Percentiles rank a stretch among this genome's conserved stretches.
phyloP scores from a whole-genome alignment of 1,140 invertebrate species.

The Varroa destructor region DNA sequence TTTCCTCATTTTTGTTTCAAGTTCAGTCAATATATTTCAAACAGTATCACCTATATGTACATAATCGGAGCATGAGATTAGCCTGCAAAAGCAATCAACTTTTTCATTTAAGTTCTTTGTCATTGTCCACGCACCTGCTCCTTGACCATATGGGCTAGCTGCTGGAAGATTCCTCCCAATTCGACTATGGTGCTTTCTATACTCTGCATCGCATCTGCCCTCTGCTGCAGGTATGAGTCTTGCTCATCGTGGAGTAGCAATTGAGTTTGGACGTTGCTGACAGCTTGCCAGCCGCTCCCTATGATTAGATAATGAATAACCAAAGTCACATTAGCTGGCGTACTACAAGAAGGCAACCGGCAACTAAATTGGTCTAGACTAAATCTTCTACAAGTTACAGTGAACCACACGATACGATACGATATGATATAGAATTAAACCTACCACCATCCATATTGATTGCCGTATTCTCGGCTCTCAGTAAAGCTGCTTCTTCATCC shows the following conservation, averaged over 20 bases:
- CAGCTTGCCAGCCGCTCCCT: neutral
- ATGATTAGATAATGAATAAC: neutral
- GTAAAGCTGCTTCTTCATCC: slow-evolving; percentile 50
- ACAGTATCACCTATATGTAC: no score
- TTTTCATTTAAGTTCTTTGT: no score
- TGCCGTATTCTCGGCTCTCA: slow-evolving; percentile 29
- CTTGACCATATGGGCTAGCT: slow-evolving; percentile 95
- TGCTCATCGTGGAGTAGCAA: slow-evolving; percentile 37
- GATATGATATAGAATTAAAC: neutral
- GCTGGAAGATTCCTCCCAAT: slow-evolving; percentile 94
- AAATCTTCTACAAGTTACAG: slow-evolving; percentile 35
- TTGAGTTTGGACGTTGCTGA: slow-evolving; percentile 26
- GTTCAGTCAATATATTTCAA: no score
- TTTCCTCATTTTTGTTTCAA: no score
- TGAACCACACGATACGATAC: no score
- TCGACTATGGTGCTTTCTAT: slow-evolving; percentile 98
- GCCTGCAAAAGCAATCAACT: no score
- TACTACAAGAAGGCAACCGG: neutral
- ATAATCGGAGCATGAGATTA: no score
- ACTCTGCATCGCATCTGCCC: slow-evolving; percentile 95
- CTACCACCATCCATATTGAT: slow-evolving; percentile 33
- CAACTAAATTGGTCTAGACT: slow-evolving; percentile 33
- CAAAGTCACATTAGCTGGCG: slow-evolving; percentile 8
- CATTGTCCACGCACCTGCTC: slow-evolving; percentile 54
- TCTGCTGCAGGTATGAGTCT: slow-evolving; percentile 75